Percentiles rank a stretch among this genome's conserved stretches.
Evolutionary conservation across 2,113 vertebrate species (phyloP).

Genomic region (Carollia perspicillata): DNA sequence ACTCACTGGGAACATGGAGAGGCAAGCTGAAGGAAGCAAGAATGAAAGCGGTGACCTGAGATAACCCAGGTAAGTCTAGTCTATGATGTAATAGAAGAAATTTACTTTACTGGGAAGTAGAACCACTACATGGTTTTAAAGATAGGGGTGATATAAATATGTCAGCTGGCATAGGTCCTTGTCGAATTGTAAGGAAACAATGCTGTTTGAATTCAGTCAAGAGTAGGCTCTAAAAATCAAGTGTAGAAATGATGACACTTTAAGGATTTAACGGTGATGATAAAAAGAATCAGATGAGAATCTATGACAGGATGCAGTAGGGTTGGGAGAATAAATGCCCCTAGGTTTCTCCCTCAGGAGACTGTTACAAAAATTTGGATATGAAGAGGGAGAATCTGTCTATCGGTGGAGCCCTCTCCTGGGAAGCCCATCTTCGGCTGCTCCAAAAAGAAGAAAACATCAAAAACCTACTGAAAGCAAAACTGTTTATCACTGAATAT

Average conservation of each 20-base stretch:
- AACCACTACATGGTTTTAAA: not conserved
- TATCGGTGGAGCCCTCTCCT: not conserved
- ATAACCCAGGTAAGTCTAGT: not conserved
- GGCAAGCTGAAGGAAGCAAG: not conserved
- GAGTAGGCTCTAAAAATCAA: not conserved
- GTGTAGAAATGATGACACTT: slow-evolving; percentile 6
- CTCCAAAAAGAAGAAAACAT: not conserved
- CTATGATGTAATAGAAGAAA: not conserved
- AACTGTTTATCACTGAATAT: not conserved
- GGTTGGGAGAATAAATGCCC: not conserved
- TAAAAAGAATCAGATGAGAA: not conserved
- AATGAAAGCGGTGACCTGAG: not conserved
- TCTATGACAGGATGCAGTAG: not conserved
- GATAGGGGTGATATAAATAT: not conserved
- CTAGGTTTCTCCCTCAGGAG: not conserved
- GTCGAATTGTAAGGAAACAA: not conserved
- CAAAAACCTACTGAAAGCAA: not conserved
- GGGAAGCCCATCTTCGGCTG: not conserved
- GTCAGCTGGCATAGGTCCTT: not conserved
- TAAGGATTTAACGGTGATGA: not conserved
- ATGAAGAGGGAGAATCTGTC: not conserved
- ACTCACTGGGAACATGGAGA: not conserved
- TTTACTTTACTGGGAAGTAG: not conserved
- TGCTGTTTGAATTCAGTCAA: not conserved
- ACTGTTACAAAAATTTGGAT: not conserved